These are phyloP conservation scores for Phoxinus phoxinus DNA, from an alignment of 2,113 vertebrate species.

Conservation along the genomic window DNA sequence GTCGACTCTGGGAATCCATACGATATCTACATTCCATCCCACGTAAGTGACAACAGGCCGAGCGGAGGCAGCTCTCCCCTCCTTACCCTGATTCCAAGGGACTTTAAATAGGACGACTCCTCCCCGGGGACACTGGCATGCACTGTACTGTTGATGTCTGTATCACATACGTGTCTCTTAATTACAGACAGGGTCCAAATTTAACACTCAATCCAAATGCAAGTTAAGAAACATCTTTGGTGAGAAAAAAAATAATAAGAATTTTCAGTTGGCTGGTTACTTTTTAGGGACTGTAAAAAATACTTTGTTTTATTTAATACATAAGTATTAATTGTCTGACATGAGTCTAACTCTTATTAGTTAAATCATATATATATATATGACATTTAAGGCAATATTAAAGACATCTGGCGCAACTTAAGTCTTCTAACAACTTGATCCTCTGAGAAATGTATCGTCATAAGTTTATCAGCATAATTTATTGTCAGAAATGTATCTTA, in stretches of 20 bases:
- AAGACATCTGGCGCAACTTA: too few relatives aligned
- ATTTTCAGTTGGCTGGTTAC: neutral
- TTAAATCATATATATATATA: too few relatives aligned
- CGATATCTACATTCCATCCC: slow-evolving; percentile 98
- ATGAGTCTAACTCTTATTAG: too few relatives aligned
- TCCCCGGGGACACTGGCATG: slow-evolving; percentile 1
- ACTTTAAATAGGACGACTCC: slow-evolving; percentile 28
- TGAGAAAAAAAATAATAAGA: neutral
- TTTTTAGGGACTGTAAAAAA: neutral
- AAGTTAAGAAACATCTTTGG: neutral
- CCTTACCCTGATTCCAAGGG: slow-evolving; percentile 24
- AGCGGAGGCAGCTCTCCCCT: slow-evolving; percentile 31
- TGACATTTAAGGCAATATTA: too few relatives aligned
- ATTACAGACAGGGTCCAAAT: slow-evolving; percentile 35
- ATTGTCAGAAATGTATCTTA: neutral
- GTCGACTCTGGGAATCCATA: slow-evolving; percentile 98
- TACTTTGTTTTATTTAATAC: too few relatives aligned
- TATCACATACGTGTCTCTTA: slow-evolving; percentile 22
- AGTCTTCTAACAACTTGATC: too few relatives aligned
- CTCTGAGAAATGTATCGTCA: too few relatives aligned
- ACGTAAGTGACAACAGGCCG: slow-evolving; percentile 82
- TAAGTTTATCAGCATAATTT: neutral
- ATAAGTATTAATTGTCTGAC: too few relatives aligned
- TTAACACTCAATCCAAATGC: neutral
- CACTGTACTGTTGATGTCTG: slow-evolving; percentile 14